A percentile compares a stretch with the other conserved stretches of the same genome.
These are phyloP conservation scores for Caligus rogercresseyi DNA, from an alignment of 1,140 invertebrate genomes.

Conservation along the genomic window DNA sequence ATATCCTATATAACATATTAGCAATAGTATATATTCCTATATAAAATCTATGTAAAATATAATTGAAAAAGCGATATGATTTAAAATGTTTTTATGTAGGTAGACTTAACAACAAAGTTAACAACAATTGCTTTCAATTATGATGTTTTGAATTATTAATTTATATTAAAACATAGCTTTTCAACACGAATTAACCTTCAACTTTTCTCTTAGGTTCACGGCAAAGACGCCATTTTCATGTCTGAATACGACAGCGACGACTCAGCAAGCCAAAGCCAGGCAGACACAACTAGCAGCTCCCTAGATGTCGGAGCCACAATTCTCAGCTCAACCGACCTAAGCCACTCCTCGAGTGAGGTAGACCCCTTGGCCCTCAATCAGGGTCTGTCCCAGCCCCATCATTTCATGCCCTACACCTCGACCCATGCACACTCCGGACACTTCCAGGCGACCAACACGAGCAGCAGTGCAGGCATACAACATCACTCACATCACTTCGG, in stretches of 20 bases:
- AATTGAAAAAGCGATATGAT: too few relatives aligned
- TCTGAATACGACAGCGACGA: conserved; percentile 14
- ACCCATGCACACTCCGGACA: neutral
- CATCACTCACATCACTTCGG: neutral
- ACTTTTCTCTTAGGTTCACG: conserved; percentile 2
- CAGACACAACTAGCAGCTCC: neutral
- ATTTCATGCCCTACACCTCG: neutral
- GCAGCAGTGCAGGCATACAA: neutral
- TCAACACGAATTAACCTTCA: too few relatives aligned
- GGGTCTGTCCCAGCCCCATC: too few relatives aligned
- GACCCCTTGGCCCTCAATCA: neutral
- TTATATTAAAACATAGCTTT: too few relatives aligned
- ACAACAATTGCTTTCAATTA: too few relatives aligned
- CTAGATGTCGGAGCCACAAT: neutral
- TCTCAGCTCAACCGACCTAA: neutral
- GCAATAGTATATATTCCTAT: too few relatives aligned
- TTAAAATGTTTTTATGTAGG: too few relatives aligned
- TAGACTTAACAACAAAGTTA: too few relatives aligned
- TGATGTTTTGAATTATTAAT: too few relatives aligned
- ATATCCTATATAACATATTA: too few relatives aligned
- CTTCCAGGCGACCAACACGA: neutral
- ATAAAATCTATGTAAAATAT: too few relatives aligned
- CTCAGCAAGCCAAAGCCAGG: neutral
- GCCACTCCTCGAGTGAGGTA: neutral
- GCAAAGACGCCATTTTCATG: conserved; percentile 11